These are phyloP conservation scores for Menidia beryllina DNA, from an alignment of 2,113 vertebrate genomes.

Conservation along the genomic window DNA sequence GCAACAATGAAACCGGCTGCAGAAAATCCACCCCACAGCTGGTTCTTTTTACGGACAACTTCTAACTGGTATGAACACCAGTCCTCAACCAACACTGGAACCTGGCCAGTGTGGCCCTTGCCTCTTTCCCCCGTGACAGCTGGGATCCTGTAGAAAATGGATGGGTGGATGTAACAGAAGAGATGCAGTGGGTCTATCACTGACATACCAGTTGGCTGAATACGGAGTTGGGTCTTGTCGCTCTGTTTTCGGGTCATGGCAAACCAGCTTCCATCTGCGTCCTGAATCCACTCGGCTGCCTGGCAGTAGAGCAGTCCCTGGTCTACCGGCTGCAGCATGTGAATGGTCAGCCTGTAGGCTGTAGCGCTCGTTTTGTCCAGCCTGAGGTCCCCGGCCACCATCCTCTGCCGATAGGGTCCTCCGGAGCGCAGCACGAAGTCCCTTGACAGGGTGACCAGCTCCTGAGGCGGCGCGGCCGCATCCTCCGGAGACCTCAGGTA, in stretches of 20 bases:
- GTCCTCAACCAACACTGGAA: too few species aligned
- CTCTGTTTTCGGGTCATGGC: slow-evolving; percentile 95
- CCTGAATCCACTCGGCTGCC: slow-evolving; percentile 96
- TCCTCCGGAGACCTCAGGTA: slow-evolving; percentile 85
- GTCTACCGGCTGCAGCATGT: slow-evolving; percentile 92
- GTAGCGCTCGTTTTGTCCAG: slow-evolving; percentile 91
- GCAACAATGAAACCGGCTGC: too few species aligned
- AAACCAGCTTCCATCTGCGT: slow-evolving; percentile 91
- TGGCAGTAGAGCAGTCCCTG: slow-evolving; percentile 96
- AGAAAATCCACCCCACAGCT: too few species aligned
- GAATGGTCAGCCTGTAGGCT: slow-evolving; percentile 91
- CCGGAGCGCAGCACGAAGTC: slow-evolving; percentile 91
- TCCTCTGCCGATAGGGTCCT: slow-evolving; percentile 87
- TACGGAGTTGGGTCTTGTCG: slow-evolving; percentile 87
- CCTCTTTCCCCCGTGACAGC: too few species aligned
- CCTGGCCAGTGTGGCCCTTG: too few species aligned
- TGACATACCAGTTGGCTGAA: slow-evolving; percentile 92
- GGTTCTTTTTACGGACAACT: too few species aligned
- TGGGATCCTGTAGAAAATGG: too few species aligned
- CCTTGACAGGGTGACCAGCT: slow-evolving; percentile 90
- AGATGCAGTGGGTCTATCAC: neutral
- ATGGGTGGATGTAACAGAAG: too few species aligned
- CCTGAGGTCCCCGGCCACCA: slow-evolving; percentile 90
- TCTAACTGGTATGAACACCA: too few species aligned
- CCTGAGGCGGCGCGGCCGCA: slow-evolving; percentile 75